These are phyloP conservation scores for Orthosia incerta DNA, from an alignment of 2,888 invertebrate genomes.

Conservation along the genomic window DNA sequence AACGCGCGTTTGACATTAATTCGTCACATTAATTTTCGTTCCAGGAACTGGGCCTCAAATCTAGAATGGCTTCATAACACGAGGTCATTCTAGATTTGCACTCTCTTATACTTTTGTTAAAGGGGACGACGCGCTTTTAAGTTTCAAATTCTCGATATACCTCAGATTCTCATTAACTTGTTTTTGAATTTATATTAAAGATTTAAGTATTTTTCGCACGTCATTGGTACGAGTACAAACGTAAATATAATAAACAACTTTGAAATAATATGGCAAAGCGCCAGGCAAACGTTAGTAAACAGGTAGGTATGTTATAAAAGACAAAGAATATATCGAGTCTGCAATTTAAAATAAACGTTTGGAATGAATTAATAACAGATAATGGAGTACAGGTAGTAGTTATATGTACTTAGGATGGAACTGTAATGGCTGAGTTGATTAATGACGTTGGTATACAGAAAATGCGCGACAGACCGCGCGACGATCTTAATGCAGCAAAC, in stretches of 20 bases:
- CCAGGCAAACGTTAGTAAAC: slow-evolving; percentile 27
- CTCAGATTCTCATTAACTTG: background rate
- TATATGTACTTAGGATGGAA: background rate
- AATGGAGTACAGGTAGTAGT: background rate
- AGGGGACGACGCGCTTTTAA: too few species aligned
- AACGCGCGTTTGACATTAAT: too few species aligned
- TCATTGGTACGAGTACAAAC: slow-evolving; percentile 26
- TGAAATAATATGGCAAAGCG: slow-evolving; percentile 31
- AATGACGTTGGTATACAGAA: background rate
- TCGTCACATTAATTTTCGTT: too few species aligned
- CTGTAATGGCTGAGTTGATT: background rate
- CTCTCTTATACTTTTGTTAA: too few species aligned
- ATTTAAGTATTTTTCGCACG: slow-evolving; percentile 4
- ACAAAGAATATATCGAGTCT: background rate
- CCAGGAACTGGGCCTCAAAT: too few species aligned
- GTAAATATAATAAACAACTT: slow-evolving; percentile 25
- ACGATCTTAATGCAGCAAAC: background rate
- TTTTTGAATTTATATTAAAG: background rate
- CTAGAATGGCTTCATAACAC: too few species aligned
- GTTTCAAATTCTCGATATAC: background rate
- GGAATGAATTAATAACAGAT: background rate
- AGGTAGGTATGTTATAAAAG: slow-evolving; percentile 18
- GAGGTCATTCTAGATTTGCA: too few species aligned
- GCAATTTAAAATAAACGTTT: background rate
- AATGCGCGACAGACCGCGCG: background rate